Base-by-base conservation (phyloP, 92 coral and sea anemone species). In the Phenganax marumi region DNA sequence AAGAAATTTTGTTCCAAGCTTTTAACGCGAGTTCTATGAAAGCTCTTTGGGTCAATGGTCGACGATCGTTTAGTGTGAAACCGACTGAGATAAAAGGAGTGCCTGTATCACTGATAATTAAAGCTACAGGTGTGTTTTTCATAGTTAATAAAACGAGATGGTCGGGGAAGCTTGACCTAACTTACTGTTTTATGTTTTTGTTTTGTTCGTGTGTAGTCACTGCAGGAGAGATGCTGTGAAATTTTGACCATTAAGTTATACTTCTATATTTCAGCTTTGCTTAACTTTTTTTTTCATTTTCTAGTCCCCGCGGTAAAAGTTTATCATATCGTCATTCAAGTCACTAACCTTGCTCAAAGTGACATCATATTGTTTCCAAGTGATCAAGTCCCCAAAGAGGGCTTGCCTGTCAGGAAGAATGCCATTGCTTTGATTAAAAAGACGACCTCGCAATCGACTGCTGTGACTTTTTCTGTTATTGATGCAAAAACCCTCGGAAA, bases 331-430 rank as follows among this genome's bases (percentile, higher is more conserved):
- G 80, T 74, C 52, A 69, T 94, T 57, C 92, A 91, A 68, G 84
- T 94, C 21, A 89, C 90, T 8, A 96, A 96, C 85, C 80, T 80
- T 47, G 97, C 90, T 18, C 86, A 84, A 13, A 75, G 76, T 8
- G 87, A 85, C 23, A 72, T 96, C 55, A 80, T 81, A 13, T 46
- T 96, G 7, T 55, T 54, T 8, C 76, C 96, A 9, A 84, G 87
- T 5, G 95, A 88, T 69, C 84, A 81, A 8, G 65, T 81, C 52
- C 93, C 96, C 12, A 46, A 71, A 21, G 89, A 87, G 11, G 96
- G 93, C 19, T 84, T 96, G 50, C 84, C 73, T 19, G 85, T 96
- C 50, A 80, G 77, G 17, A 81, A 78, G 13, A 89, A 89, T 19
- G 17, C 77, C 64, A 88, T 96, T 76, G 96, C 85, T 12, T 79